Conservation (phyloP, 2,888 invertebrate species). For the Catocala sponsa region DNA sequence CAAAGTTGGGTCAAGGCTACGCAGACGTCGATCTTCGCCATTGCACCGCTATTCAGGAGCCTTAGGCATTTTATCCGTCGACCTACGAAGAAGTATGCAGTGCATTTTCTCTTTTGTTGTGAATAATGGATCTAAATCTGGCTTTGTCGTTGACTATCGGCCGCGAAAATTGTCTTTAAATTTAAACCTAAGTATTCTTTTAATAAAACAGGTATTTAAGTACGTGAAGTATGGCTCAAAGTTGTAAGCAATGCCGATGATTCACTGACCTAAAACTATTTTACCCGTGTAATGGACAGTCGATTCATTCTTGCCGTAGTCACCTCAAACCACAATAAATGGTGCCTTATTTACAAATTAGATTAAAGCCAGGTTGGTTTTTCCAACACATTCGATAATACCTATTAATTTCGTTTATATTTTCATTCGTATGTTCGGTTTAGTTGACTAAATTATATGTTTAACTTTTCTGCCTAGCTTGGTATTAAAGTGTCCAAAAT, state of each 20-base stretch:
- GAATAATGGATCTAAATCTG: no score
- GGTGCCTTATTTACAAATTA: neutral
- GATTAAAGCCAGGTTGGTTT: neutral
- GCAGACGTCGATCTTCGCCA: constrained; percentile 22
- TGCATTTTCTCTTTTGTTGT: neutral
- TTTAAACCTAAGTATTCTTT: no score
- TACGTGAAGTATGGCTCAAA: no score
- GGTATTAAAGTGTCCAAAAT: no score
- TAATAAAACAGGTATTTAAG: no score
- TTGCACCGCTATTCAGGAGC: constrained; percentile 47
- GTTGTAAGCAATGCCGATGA: no score
- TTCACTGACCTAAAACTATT: neutral
- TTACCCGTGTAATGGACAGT: neutral
- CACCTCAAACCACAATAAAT: constrained; percentile 2
- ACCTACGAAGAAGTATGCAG: neutral
- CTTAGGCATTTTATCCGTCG: constrained; percentile 15
- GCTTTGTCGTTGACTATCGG: no score
- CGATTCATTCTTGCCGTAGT: neutral
- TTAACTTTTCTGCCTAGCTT: no score
- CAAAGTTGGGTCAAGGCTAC: constrained; percentile 47
- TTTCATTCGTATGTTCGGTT: no score
- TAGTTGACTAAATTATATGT: no score
- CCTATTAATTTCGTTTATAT: no score
- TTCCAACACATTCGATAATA: neutral
- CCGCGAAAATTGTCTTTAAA: no score